Evolutionary conservation across 37 sponge, comb jelly and placozoan genomes (phyloP), one percentile per base, ranked within the genome.

Genomic region (Mnemiopsis leidyi): DNA sequence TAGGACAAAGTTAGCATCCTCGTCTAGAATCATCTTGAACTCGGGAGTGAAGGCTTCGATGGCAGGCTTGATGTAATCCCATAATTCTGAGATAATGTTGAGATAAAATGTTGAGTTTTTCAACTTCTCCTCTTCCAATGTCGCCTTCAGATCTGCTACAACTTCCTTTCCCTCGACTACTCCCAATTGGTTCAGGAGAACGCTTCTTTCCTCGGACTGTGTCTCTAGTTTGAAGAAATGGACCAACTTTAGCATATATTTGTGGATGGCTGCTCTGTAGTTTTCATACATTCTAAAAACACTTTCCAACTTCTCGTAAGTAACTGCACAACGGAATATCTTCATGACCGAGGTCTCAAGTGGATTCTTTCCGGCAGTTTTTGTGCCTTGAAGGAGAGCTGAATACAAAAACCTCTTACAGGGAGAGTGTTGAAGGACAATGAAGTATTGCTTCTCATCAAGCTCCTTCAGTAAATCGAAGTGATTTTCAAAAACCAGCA

Each of bases 401-500:
- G 90, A 85, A 28, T 40, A 85, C 18, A 85, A 61, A 37, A 39
- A 85, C 25, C 39, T 34, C 61, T 85, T 85, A 33, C 90, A 85
- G 26, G 90, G 90, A 13, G 90, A 85, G 24, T 85, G 90, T 39
- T 85, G 90, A 38, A 85, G 90, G 23, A 85, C 48, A 1, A 85
- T 28, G 48, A 85, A 85, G 61, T 85, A 85, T 26, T 85, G 90
- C 30, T 85, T 85, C 5, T 85, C 90, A 40, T 85, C 90, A 18
- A 85, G 24, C 30, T 85, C 90, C 48, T 85, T 38, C 48, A 85
- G 40, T 29, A 85, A 37, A 39, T 85, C 90, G 30, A 85, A 40
- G 90, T 85, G 90, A 26, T 85, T 85, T 25, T 85, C 90, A 40
- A 85, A 85, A 28, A 85, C 61, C 16, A 85, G 48, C n/a, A 85